Conservation (phyloP, 64 coral and sea anemone genomes). For the Orbicella faveolata region DNA sequence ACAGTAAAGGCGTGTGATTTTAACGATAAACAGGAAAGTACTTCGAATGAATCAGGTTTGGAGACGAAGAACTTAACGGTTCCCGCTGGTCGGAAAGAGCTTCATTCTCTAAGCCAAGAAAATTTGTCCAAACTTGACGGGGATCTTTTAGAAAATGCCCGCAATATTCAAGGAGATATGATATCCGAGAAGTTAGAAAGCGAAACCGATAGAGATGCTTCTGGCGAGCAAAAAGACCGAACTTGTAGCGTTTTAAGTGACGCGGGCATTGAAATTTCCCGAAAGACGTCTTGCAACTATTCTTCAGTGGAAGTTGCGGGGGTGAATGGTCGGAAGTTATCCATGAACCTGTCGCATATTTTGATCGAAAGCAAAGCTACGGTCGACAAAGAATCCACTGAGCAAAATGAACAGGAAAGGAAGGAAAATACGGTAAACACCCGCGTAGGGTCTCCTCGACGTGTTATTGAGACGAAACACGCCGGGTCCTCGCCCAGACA, state of each 20-base stretch:
- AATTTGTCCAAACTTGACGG: neutral
- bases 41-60: neutral
- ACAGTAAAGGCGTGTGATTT: constrained; percentile 28
- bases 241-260: constrained; percentile 26
- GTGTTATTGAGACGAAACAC: neutral
- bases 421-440: neutral
- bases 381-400: neutral
- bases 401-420: neutral
- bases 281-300: constrained; percentile 15
- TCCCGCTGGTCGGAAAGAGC: neutral
- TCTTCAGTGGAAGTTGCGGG: constrained; percentile 23
- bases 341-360: constrained; percentile 30
- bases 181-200: neutral
- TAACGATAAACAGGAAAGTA: constrained; percentile 9
- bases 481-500: neutral
- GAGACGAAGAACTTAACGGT: neutral
- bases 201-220: neutral
- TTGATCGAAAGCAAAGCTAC: constrained; percentile 25
- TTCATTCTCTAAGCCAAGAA: constrained; percentile 4
- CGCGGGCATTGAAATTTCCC: constrained; percentile 38
- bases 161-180: neutral
- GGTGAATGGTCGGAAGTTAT: constrained; percentile 9
- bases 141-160: neutral
- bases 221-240: neutral
- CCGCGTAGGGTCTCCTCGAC: neutral